These are phyloP conservation scores for Empis livida DNA, from an alignment of 2,888 invertebrate genomes.

Conservation along the genomic window DNA sequence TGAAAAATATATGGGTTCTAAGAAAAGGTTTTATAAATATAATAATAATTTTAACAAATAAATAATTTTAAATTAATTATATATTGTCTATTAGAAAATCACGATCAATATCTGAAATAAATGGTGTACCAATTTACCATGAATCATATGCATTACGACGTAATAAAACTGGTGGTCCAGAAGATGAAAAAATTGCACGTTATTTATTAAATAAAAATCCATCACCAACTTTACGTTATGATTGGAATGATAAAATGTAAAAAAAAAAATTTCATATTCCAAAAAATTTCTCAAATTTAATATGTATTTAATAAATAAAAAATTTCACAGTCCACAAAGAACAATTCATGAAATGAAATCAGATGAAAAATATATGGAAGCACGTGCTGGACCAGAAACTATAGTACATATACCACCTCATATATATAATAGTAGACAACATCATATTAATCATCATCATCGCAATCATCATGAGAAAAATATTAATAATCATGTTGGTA, in stretches of 20 bases:
- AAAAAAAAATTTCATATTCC: no score
- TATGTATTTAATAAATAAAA: not conserved
- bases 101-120: slow-evolving; percentile 28
- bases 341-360: not conserved
- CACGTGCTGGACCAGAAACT: not conserved
- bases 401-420: not conserved
- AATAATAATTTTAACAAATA: not conserved
- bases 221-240: slow-evolving; percentile 16
- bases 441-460: no score
- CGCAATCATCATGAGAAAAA: no score
- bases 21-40: slow-evolving; percentile 17
- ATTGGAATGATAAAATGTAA: slow-evolving; percentile 20
- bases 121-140: slow-evolving; percentile 29
- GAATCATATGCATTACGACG: slow-evolving; percentile 25
- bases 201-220: not conserved
- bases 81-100: slow-evolving; percentile 20
- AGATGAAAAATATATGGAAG: slow-evolving; percentile 1
- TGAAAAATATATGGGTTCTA: slow-evolving; percentile 20
- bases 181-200: slow-evolving; percentile 6
- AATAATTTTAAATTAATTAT: not conserved
- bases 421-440: no score
- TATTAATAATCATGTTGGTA: no score
- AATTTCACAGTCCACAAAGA: not conserved
- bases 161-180: slow-evolving; percentile 15
- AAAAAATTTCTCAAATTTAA: no score